Base-by-base conservation (phyloP, 2,888 invertebrate genomes). In the Drosophila melanosoma region DNA sequence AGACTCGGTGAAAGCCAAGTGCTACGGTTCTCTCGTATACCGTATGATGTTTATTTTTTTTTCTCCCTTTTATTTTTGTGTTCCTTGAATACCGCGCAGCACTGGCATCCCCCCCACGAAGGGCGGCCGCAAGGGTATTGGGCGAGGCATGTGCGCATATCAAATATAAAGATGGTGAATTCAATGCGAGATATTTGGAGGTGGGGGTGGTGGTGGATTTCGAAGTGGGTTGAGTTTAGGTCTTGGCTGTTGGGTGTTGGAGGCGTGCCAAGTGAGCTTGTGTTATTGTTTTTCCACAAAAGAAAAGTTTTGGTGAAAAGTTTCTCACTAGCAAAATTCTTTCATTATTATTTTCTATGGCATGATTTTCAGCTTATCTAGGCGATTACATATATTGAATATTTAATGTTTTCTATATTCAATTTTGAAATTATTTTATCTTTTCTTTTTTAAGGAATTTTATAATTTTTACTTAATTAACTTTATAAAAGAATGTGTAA, bases 1-100 rank as follows among this genome's bases (percentile, higher is more conserved):
- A 81, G 76, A 61, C 81, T 76, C 72, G 51, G 64, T 67, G 61
- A 79, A 76, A 69, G 74, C 64, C 56, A 78, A 68, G 69, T 54
- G 79, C 45, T 45, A 15, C 45, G 45, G 23, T 45, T 26, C 23
- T 45, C 45, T 15, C 45, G 6, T 53, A 74, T 63, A 66, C 61
- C 66, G 72, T 60, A 66, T 79, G 72, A 53, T 56, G 60, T 52
- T 2, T 10, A n/a, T 10, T n/a, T 42, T 20, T 40, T 45, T 26
- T 58, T 36, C 38, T 45, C 33, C 51, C 45, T 60, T 60, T 59
- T 56, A 38, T 68, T 56, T 40, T 68, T 57, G 45, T 52, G 56
- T 71, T 53, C 66, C 76, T 68, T 71, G 61, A 69, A 77, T 54
- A 69, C 76, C 57, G 64, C 74, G 49, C 63, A 64, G 63, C 60